Evolutionary conservation across 2,888 invertebrate genomes (phyloP).

Genomic region (Brachycybe producta): DNA sequence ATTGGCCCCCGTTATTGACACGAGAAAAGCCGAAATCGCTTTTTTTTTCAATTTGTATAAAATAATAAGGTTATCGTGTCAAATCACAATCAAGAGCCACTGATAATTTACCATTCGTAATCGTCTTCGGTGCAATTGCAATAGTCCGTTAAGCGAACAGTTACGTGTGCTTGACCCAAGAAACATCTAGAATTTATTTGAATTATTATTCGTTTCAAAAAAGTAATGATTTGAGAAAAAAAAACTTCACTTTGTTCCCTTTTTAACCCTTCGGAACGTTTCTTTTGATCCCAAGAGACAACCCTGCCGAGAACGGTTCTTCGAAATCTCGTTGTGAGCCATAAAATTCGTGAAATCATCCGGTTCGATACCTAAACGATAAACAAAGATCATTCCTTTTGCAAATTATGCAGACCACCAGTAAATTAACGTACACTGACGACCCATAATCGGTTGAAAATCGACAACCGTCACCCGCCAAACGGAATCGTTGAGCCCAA

Average conservation of each 20-base stretch:
- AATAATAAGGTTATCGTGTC: not conserved
- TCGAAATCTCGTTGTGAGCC: constrained; percentile 15
- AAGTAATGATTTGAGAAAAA: not conserved
- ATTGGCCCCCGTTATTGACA: not conserved
- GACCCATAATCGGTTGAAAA: constrained; percentile 16
- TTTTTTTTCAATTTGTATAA: not conserved
- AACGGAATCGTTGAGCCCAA: constrained; percentile 9
- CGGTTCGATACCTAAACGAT: constrained; percentile 15
- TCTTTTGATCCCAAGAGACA: constrained; percentile 13
- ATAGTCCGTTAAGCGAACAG: not conserved
- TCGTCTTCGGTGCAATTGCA: constrained; percentile 15
- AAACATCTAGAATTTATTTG: constrained; percentile 6
- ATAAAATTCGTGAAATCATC: constrained; percentile 15
- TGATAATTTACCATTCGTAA: constrained; percentile 15
- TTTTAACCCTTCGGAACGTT: constrained; percentile 16
- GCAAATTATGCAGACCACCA: not conserved
- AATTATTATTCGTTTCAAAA: not conserved
- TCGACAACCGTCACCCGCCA: constrained; percentile 18
- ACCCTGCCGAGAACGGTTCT: constrained; percentile 5
- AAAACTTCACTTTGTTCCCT: constrained; percentile 4
- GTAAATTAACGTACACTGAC: constrained; percentile 8
- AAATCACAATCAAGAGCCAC: not conserved
- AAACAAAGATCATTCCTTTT: not conserved
- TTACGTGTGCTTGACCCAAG: constrained; percentile 9
- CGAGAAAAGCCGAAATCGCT: constrained; percentile 18